These are phyloP conservation scores for Pediacus dermestoides DNA, from an alignment of 2,888 invertebrate genomes.

Conservation along the genomic window DNA sequence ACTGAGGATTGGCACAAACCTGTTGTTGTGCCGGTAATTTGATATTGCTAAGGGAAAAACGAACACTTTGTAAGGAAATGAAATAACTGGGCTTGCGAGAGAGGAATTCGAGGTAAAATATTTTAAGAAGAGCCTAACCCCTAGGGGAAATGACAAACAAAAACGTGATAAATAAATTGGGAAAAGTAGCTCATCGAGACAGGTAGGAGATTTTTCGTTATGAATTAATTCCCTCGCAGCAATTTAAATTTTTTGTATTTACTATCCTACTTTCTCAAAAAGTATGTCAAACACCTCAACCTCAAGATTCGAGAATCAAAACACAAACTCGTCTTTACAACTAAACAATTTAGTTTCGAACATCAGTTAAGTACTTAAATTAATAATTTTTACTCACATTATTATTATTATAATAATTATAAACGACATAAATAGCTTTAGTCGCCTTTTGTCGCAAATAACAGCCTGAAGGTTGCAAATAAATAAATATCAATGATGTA, in stretches of 20 bases:
- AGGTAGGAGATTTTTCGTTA: constrained; percentile 10
- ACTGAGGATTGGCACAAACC: constrained; percentile 3
- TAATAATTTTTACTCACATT: too few species aligned
- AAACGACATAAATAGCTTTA: constrained; percentile 3
- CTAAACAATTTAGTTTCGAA: too few species aligned
- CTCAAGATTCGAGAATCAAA: too few species aligned
- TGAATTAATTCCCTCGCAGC: constrained; percentile 25
- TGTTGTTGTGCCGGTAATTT: constrained; percentile 12
- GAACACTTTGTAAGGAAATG: too few species aligned
- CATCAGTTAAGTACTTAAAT: too few species aligned
- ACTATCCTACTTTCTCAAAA: constrained; percentile 38
- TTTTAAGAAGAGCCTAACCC: too few species aligned
- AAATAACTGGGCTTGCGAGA: too few species aligned
- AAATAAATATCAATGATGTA: constrained; percentile 5
- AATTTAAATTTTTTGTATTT: constrained; percentile 22
- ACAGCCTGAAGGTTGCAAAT: constrained; percentile 14
- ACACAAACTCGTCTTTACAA: too few species aligned
- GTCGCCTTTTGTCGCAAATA: constrained; percentile 11
- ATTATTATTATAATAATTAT: too few species aligned
- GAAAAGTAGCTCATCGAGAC: constrained; percentile 23
- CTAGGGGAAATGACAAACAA: too few species aligned
- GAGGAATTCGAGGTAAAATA: too few species aligned
- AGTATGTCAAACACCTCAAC: constrained; percentile 38
- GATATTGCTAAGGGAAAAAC: constrained; percentile 17
- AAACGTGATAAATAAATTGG: too few species aligned